Evolutionary conservation across 2,113 vertebrate genomes (phyloP), one percentile per base, ranked within the genome.

Genomic region (Petroica traversi): DNA sequence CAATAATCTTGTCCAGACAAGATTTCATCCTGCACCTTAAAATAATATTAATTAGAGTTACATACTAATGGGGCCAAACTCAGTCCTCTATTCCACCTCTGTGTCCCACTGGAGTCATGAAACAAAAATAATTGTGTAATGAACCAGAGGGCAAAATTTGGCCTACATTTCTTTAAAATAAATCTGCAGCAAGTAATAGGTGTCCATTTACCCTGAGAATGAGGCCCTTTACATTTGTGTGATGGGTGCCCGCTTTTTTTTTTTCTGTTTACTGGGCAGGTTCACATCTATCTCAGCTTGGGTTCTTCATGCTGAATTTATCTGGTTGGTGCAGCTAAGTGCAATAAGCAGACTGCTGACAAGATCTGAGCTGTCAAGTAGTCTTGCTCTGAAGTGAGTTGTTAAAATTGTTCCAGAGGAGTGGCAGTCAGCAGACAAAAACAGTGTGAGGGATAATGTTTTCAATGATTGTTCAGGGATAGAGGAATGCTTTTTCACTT

Each of bases 81-180:
- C 45, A 73, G 87, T 55, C 63, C 85, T 95, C 54, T 62, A 14
- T 94, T 94, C 67, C 20, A 77, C 23, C 29, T 75, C 43, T 85
- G 5, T 79, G 46, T 85, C 66, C 58, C 69, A 72, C 13, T 0
- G 18, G 43, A 82, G 19, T 62, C n/a, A 72, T 2, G 1, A 87
- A 63, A 92, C 43, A 79, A 93, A 93, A 93, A 93, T 54, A 92
- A 64, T 40, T 80, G 29, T 49, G 62, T 61, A 87, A 90, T 62
- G 49, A 92, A 72, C 61, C 13, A 36, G 26, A n/a, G 49, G 67
- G 34, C 16, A 92, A 83, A 89, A 58, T n/a, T 36, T 94, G 86
- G 14, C 88, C 92, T 93, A 95, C 49, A 95, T 92, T 95, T 93
- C 38, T 80, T 69, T 80, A 72, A 94, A 95, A 88, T 68, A 82